A percentile compares a stretch with the other conserved stretches of the same genome.
Evolutionary conservation across 2,888 invertebrate species (phyloP).

Genomic region (Dolichomitus sp.): DNA sequence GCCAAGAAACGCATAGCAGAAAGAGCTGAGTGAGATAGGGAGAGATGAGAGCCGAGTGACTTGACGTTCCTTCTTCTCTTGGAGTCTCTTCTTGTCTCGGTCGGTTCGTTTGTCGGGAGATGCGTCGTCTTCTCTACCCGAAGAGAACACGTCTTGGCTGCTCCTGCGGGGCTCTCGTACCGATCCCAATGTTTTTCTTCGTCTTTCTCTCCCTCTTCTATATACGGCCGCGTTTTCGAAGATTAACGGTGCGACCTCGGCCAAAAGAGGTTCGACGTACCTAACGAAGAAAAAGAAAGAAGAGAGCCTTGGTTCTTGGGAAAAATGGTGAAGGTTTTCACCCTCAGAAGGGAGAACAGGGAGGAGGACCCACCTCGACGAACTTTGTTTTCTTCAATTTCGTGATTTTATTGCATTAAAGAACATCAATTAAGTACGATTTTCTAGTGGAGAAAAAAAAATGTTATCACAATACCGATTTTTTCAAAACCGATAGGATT

Average conservation of each 20-base stretch:
- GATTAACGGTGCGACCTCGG: slow-evolving; percentile 62
- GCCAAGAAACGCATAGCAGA: slow-evolving; percentile 24
- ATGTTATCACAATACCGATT: not conserved
- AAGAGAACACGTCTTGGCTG: slow-evolving; percentile 20
- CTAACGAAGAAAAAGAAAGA: slow-evolving; percentile 18
- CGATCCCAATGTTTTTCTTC: slow-evolving; percentile 58
- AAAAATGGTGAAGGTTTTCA: slow-evolving; percentile 44
- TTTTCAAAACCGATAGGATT: not conserved
- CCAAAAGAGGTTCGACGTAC: slow-evolving; percentile 44
- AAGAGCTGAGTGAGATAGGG: slow-evolving; percentile 45
- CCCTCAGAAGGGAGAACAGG: not conserved
- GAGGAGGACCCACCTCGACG: slow-evolving; percentile 22
- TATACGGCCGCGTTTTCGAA: slow-evolving; percentile 53
- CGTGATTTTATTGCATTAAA: not conserved
- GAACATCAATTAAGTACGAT: not conserved
- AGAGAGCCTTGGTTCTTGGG: slow-evolving; percentile 33
- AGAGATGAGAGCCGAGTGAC: slow-evolving; percentile 54
- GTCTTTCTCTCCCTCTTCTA: slow-evolving; percentile 19
- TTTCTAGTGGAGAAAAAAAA: not conserved
- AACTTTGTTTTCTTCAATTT: slow-evolving; percentile 5
- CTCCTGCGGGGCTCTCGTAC: slow-evolving; percentile 33
- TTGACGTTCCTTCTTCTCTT: slow-evolving; percentile 58
- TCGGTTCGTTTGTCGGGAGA: slow-evolving; percentile 63
- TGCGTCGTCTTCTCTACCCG: slow-evolving; percentile 29
- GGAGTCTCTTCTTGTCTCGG: slow-evolving; percentile 28